Conservation (phyloP, 2,888 invertebrate genomes). For the Gisinianus flammeolus region DNA sequence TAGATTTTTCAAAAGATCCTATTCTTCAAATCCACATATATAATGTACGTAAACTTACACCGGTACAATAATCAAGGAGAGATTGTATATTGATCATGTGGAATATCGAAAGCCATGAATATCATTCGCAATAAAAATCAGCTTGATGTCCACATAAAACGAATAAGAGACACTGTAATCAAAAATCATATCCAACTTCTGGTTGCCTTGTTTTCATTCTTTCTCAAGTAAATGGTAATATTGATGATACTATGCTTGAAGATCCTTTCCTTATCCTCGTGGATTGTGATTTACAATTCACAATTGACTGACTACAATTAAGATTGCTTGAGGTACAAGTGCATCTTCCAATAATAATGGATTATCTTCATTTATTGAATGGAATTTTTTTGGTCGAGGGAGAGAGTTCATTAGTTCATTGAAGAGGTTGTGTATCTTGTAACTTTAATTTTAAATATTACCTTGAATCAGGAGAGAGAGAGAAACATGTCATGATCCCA, state of each 20-base stretch:
- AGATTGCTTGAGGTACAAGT: not conserved
- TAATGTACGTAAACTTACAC: too few species aligned
- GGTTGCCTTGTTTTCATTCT: not conserved
- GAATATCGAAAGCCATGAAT: too few species aligned
- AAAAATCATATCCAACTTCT: too few species aligned
- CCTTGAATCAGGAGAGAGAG: slow-evolving; percentile 22
- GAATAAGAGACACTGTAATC: too few species aligned
- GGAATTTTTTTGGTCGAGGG: slow-evolving; percentile 5
- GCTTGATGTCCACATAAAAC: too few species aligned
- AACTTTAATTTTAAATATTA: slow-evolving; percentile 25
- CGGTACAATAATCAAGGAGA: too few species aligned
- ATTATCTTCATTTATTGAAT: slow-evolving; percentile 35
- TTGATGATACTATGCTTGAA: too few species aligned
- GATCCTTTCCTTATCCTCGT: too few species aligned
- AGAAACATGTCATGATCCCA: slow-evolving; percentile 2
- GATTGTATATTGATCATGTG: too few species aligned
- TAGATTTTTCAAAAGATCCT: too few species aligned
- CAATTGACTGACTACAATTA: slow-evolving; percentile 11
- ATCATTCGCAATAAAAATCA: too few species aligned
- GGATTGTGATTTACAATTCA: not conserved
- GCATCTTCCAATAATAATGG: slow-evolving; percentile 24
- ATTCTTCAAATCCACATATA: too few species aligned
- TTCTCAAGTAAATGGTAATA: not conserved
- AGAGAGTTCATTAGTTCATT: slow-evolving; percentile 41
- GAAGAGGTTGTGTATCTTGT: slow-evolving; percentile 16